phyloP scores from a whole-genome alignment of 92 coral and sea anemone genomes.

The Porites divaricata region DNA sequence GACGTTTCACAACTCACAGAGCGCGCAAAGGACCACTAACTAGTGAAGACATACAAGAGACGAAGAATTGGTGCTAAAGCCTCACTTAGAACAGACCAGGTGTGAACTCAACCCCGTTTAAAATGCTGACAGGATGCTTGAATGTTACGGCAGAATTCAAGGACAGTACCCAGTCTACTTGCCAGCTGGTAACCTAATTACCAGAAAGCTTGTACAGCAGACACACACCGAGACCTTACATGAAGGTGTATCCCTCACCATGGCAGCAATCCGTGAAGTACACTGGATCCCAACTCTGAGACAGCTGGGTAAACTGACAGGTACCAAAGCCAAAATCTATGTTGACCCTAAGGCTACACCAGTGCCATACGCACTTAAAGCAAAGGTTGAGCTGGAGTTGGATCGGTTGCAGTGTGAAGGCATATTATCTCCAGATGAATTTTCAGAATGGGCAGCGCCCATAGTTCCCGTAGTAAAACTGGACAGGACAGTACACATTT shows the following conservation, averaged over 20 bases:
- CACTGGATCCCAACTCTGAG: no score
- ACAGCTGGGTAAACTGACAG: no score
- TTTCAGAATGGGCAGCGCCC: no score
- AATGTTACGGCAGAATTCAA: constrained; percentile 48
- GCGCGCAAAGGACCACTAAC: constrained; percentile 1
- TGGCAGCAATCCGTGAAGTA: constrained; percentile 66
- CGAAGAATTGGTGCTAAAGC: not conserved
- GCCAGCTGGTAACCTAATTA: not conserved
- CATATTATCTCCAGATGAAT: no score
- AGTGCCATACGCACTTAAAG: no score
- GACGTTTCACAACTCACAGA: constrained; percentile 28
- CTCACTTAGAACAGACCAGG: not conserved
- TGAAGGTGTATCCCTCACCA: constrained; percentile 65
- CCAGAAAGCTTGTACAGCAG: constrained; percentile 55
- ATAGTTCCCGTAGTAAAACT: no score
- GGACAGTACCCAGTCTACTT: not conserved
- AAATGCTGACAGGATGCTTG: constrained; percentile 24
- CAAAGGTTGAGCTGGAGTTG: no score
- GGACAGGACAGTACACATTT: no score
- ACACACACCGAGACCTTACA: constrained; percentile 63
- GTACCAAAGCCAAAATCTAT: no score
- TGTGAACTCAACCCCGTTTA: constrained; percentile 35
- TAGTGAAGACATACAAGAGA: not conserved
- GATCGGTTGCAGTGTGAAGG: no score
- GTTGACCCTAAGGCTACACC: no score